These are phyloP conservation scores for Aselliscus stoliczkanus DNA, from an alignment of 2,797 vertebrate genomes.

Conservation along the genomic window DNA sequence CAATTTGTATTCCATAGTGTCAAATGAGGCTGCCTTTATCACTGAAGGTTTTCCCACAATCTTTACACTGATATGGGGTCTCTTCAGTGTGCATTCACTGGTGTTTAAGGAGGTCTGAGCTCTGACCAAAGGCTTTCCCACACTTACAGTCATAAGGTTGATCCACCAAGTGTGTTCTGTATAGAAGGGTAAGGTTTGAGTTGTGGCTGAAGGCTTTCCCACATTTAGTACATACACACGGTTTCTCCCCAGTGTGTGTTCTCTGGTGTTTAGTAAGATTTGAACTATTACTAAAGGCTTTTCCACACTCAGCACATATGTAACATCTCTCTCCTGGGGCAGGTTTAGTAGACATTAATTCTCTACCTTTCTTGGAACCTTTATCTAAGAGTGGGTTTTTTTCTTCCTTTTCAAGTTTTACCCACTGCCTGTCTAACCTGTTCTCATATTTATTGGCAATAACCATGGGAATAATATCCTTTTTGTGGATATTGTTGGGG, in stretches of 20 bases:
- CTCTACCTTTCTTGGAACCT: slow-evolving; percentile 52
- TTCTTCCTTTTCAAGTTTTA: slow-evolving; percentile 44
- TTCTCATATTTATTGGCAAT: slow-evolving; percentile 44
- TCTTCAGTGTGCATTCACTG: slow-evolving; percentile 75
- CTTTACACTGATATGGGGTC: slow-evolving; percentile 77
- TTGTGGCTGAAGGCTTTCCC: slow-evolving; percentile 72
- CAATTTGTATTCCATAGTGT: slow-evolving; percentile 77
- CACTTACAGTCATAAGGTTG: slow-evolving; percentile 75
- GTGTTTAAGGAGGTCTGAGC: slow-evolving; percentile 76
- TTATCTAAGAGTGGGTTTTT: slow-evolving; percentile 50
- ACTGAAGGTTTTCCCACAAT: slow-evolving; percentile 78
- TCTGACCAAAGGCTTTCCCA: slow-evolving; percentile 76
- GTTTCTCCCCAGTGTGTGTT: slow-evolving; percentile 63
- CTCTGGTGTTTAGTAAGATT: slow-evolving; percentile 71
- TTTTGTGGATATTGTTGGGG: slow-evolving; percentile 39
- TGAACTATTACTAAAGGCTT: slow-evolving; percentile 74
- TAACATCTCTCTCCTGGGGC: slow-evolving; percentile 72
- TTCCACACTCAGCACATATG: slow-evolving; percentile 76
- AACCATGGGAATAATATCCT: slow-evolving; percentile 37
- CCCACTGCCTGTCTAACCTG: slow-evolving; percentile 63
- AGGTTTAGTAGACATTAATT: slow-evolving; percentile 42
- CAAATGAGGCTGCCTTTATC: slow-evolving; percentile 76
- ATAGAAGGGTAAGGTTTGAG: slow-evolving; percentile 73
- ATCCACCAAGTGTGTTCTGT: slow-evolving; percentile 75
- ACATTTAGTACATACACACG: slow-evolving; percentile 65